Base-by-base conservation (phyloP, 2,797 vertebrate genomes). In the Nasua narica region DNA sequence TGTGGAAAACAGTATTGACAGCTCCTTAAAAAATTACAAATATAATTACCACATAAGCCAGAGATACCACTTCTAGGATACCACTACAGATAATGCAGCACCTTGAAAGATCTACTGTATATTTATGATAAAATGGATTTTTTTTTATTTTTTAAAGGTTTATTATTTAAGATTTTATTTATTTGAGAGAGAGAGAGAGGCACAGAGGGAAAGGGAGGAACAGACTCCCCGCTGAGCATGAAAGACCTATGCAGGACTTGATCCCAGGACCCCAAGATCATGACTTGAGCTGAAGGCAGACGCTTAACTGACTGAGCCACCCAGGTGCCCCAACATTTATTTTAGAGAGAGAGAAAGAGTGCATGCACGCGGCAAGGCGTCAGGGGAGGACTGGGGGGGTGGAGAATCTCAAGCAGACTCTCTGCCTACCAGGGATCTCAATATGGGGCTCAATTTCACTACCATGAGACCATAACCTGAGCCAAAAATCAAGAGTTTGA, bases 161-260 rank as follows among this genome's bases (percentile, higher is more conserved):
- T 65, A 9, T 67, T 67, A 62, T 15, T 15, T 3, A 58, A 32
- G 13, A 62, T 62, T 62, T 62, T 62, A 62, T 62, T 16, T 62
- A 62, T 62, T 62, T 62, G 29, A 62, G 27, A 15, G 29, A 62
- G 27, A 29, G 10, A 60, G 27, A 60, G 25, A 29, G 60, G 15
- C 6, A 14, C 29, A 32, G 29, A 62, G 60, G 60, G 60, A 62
- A 29, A 32, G 27, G 58, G 27, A 60, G 58, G 58, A 29, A 29
- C 2, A 62, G 60, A 62, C 2, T 15, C 14, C 29, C 6, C 6
- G 0, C 29, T 62, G 60, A 32, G 29, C 29, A 62, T 62, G 29
- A 13, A 62, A 62, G 14, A 5, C 29, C 1, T 2, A 32, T 62
- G 14, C 1, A 0, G 29, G 60, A 6, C 60, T 32, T 29, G 5